Conservation (phyloP, 2,888 invertebrate genomes). For the Theretra japonica region DNA sequence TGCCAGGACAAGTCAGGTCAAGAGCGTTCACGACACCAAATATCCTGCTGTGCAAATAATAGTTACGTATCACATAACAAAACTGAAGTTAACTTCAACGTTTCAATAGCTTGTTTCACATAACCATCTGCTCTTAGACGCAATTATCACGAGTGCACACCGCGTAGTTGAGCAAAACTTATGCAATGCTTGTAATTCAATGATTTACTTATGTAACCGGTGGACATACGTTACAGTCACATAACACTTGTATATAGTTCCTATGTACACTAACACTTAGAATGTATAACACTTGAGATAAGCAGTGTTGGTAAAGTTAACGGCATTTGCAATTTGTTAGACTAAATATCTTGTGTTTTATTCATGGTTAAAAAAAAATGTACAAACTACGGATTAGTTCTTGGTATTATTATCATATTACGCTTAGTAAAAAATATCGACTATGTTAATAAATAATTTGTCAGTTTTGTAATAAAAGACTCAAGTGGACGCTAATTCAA, state of each 20-base stretch:
- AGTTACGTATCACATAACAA: not conserved
- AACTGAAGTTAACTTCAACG: not conserved
- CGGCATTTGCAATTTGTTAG: no score
- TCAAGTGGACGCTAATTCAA: not conserved
- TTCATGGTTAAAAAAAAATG: no score
- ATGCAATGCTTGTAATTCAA: not conserved
- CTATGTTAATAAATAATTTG: not conserved
- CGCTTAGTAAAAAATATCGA: no score
- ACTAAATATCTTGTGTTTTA: no score
- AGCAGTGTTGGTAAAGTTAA: no score
- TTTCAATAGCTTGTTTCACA: not conserved
- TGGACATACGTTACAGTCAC: not conserved
- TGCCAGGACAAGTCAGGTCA: no score
- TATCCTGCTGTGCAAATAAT: no score
- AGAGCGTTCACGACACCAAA: no score
- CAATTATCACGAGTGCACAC: not conserved
- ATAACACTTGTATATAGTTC: not conserved
- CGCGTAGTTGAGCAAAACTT: conserved; percentile 2
- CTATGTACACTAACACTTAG: not conserved
- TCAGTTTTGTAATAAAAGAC: not conserved
- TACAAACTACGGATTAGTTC: no score
- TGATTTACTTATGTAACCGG: not conserved
- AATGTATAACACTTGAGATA: no score
- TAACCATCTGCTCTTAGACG: not conserved
- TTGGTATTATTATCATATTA: no score